A percentile compares a stretch with the other conserved stretches of the same genome.
These are phyloP conservation scores for Suncus etruscus DNA, from an alignment of 2,113 vertebrate species.

Conservation along the genomic window DNA sequence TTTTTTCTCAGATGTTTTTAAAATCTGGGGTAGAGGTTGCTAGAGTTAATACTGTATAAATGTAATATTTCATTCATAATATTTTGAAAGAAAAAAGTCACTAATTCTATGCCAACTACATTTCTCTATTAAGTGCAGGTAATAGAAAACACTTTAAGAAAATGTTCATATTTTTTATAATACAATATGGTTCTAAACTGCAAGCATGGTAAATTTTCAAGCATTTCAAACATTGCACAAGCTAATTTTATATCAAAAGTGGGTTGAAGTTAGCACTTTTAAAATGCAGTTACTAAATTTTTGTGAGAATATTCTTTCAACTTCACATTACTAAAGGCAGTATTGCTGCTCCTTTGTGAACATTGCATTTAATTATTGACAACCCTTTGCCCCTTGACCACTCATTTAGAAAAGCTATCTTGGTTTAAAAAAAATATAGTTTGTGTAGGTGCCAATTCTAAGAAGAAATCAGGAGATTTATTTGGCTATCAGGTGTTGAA, in stretches of 20 bases:
- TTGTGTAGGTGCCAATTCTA: not conserved
- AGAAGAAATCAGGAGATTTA: not conserved
- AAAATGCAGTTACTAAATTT: not conserved
- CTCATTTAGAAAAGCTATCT: not conserved
- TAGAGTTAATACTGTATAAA: not conserved
- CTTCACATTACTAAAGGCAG: not conserved
- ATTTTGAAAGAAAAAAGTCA: not conserved
- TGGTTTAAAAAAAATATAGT: not conserved
- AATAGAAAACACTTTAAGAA: not conserved
- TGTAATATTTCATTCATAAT: not conserved
- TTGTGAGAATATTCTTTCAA: not conserved
- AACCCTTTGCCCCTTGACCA: not conserved
- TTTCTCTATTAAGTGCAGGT: not conserved
- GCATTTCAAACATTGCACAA: not conserved
- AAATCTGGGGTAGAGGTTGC: not conserved
- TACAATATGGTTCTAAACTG: not conserved
- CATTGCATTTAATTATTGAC: constrained; percentile 31
- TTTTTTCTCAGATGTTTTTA: not conserved
- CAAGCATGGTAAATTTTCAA: not conserved
- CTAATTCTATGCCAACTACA: not conserved
- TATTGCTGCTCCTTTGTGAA: not conserved
- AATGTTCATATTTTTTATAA: not conserved
- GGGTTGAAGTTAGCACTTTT: not conserved
- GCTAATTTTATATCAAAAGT: constrained; percentile 19
- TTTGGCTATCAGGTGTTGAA: not conserved